Evolutionary conservation across 2,113 vertebrate genomes (phyloP), one percentile per base, ranked within the genome.

Genomic region (Corydoras sp.): DNA sequence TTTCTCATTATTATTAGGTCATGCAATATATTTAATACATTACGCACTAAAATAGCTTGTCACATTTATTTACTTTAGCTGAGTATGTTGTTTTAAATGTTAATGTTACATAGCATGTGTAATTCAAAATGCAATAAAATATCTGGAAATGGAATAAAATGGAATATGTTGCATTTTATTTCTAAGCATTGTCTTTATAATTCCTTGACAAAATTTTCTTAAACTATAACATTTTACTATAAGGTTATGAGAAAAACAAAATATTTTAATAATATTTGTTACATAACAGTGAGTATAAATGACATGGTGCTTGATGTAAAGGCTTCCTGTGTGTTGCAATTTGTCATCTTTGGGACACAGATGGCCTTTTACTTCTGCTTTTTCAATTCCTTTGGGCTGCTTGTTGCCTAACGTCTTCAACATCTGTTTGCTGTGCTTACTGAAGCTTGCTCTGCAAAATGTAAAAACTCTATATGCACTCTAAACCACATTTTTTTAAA

Each of bases 301-400:
- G 55, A 72, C 74, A 73, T 31, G 65, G 81, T 69, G 82, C 67
- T n/a, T 7, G 14, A 85, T 85, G 77, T 64, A 79, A 82, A 84
- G 79, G 67, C 77, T 77, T 75, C 73, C 49, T 84, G 55, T 67
- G 56, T 67, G 74, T 58, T 79, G 75, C 74, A 77, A 69, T 74
- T 82, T 79, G 81, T 79, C 78, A 13, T 70, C 43, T 76, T 66
- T 68, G 78, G 71, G 31, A 79, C 50, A 80, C 84, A 75, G 69
- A 53, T 74, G 66, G 49, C 32, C 65, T 86, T 83, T 88, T 85
- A 81, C 71, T 89, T 89, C 86, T 87, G 72, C 58, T 61, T 83
- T 78, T 18, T 50, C 35, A 13, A 15, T 73, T 80, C 80, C 76
- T 69, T 53, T 18, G 56, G 35, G 15, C 53, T 71, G 75, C 67